These are phyloP conservation scores for Chrysogorgia sp. DNA, from an alignment of 92 coral and sea anemone species.

Conservation along the genomic window DNA sequence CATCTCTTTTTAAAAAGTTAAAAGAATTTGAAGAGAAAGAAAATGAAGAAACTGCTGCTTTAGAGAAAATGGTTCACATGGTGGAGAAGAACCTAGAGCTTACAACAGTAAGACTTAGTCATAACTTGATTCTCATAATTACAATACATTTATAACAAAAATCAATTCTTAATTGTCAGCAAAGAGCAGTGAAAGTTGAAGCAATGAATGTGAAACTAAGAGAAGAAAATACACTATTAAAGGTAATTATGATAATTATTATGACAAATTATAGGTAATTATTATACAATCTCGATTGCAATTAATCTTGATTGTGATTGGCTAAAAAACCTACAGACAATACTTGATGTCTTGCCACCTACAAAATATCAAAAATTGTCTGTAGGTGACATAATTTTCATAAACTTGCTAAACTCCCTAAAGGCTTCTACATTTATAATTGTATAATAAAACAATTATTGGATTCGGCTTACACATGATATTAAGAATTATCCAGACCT, in stretches of 20 bases:
- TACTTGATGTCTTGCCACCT: no score
- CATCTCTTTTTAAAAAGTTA: conserved; percentile 75
- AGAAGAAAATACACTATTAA: conserved; percentile 76
- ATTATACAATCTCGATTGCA: background rate
- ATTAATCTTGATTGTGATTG: background rate
- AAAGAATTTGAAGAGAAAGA: conserved; percentile 84
- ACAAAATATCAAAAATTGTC: no score
- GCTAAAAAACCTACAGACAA: no score
- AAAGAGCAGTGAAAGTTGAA: conserved; percentile 90
- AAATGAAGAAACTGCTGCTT: conserved; percentile 98
- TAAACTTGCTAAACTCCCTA: no score
- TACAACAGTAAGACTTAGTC: conserved; percentile 71
- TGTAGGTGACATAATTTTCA: no score
- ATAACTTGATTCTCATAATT: background rate
- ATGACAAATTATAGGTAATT: background rate
- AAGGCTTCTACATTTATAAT: no score
- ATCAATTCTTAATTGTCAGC: conserved; percentile 48
- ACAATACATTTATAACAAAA: background rate
- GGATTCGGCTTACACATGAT: no score
- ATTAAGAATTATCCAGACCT: no score
- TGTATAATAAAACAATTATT: no score
- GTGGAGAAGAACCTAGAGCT: conserved; percentile 89
- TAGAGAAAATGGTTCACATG: conserved; percentile 98
- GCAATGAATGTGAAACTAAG: conserved; percentile 73
- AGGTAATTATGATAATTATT: conserved; percentile 67